Base-by-base conservation (phyloP, 2,888 invertebrate species). In the Pyrochroa serraticornis region DNA sequence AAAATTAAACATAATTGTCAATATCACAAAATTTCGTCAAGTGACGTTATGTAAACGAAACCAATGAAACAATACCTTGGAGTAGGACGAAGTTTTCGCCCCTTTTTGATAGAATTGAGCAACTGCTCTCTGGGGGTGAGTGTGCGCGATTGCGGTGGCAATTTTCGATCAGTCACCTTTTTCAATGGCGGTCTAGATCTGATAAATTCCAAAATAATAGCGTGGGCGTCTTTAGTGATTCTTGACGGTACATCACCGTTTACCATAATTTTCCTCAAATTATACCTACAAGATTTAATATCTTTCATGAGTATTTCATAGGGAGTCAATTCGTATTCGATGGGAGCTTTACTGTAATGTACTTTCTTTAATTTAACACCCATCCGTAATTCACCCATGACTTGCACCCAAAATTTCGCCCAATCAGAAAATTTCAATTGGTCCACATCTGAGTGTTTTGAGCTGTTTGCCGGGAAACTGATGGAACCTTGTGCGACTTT, bases 241-340 rank as follows among this genome's bases (percentile, higher is more conserved):
- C 90, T 86, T 50, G 84, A 88, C 56, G 90, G 91, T 74, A 93
- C 86, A 79, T 89, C 87, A 44, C 92, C 92, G 76, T 93, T 91
- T 34, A 92, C 88, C 87, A 86, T 86, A 63, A 87, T 87, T 83
- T 95, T 95, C 76, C 92, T 88, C 69, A 97, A 83, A 74, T 91
- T 93, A 82, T 94, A 97, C 75, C 95, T 85, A 77, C 92, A 87
- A 60, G 92, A 89, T 69, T 95, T 84, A 74, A 97, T 97, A 76
- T 97, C 97, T 77, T 96, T 94, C 92, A 97, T 94, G 53, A 97
- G 85, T 75, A 95, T 95, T 82, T 97, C 97, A 76, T 96, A 97
- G 8, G 97, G 97, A 41, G 97, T 97, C 70, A 97, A 81, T 79
- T 95, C 95, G 79, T 90, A 97, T 79, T 97, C 95, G 60, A 92